Evolutionary conservation across 2,113 vertebrate species (phyloP).

Genomic region (Azemiops feae): DNA sequence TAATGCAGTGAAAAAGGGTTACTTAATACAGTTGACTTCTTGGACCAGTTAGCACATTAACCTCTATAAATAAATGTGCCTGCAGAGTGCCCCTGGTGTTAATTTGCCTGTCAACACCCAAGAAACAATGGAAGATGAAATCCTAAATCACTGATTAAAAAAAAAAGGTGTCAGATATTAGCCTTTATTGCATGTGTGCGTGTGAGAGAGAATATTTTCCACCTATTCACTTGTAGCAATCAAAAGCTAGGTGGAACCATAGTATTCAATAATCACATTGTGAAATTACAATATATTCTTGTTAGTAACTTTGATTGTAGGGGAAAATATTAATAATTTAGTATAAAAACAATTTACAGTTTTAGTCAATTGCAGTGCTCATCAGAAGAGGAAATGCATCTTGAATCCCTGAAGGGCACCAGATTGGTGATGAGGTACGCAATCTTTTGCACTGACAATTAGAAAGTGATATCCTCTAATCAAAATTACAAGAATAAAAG

Average conservation of each 20-base stretch:
- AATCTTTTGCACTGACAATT: not conserved
- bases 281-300: not conserved
- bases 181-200: not conserved
- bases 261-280: not conserved
- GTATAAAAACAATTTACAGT: not conserved
- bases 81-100: not conserved
- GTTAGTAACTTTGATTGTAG: not conserved
- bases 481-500: not conserved
- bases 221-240: not conserved
- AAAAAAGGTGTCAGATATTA: not conserved
- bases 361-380: not conserved
- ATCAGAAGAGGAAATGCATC: not conserved
- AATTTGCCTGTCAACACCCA: slow-evolving; percentile 19
- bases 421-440: not conserved
- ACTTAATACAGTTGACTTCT: not conserved
- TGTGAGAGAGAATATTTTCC: not conserved
- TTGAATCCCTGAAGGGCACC: not conserved
- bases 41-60: not conserved
- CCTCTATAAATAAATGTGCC: not conserved
- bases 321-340: not conserved
- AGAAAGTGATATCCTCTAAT: not conserved
- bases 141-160: not conserved
- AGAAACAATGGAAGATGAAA: not conserved
- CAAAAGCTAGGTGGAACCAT: not conserved
- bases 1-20: not conserved